phyloP scores from a whole-genome alignment of 2,797 vertebrate genomes.

The Chrysocyon brachyurus region DNA sequence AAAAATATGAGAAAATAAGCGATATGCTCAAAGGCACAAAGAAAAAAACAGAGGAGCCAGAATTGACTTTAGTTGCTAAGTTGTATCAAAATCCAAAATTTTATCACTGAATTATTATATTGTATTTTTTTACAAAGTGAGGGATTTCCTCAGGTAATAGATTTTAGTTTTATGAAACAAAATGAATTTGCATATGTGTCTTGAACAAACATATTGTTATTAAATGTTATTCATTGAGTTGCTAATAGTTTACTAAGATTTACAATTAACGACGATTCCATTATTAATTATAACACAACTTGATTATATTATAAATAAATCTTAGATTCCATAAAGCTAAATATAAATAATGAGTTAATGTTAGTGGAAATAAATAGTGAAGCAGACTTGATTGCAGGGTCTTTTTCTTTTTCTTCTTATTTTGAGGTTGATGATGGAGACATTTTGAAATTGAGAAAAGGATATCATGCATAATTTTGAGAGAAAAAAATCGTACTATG shows the following conservation, averaged over 20 bases:
- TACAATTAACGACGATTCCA: neutral
- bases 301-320: neutral
- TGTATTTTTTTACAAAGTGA: neutral
- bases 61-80: neutral
- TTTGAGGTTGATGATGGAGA: neutral
- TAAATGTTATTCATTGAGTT: neutral
- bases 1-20: neutral
- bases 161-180: neutral
- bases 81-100: neutral
- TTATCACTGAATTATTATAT: neutral
- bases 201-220: neutral
- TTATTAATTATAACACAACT: neutral
- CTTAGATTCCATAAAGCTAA: neutral
- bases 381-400: neutral
- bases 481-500: neutral
- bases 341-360: neutral
- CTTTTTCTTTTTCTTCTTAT: neutral
- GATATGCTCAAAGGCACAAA: neutral
- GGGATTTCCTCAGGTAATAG: neutral
- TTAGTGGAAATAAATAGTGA: neutral
- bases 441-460: neutral
- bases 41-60: neutral
- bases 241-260: neutral
- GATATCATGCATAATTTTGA: slow-evolving; percentile 17
- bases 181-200: neutral